Evolutionary conservation across 2,797 vertebrate genomes (phyloP).

Genomic region (Peromyscus aztecus): DNA sequence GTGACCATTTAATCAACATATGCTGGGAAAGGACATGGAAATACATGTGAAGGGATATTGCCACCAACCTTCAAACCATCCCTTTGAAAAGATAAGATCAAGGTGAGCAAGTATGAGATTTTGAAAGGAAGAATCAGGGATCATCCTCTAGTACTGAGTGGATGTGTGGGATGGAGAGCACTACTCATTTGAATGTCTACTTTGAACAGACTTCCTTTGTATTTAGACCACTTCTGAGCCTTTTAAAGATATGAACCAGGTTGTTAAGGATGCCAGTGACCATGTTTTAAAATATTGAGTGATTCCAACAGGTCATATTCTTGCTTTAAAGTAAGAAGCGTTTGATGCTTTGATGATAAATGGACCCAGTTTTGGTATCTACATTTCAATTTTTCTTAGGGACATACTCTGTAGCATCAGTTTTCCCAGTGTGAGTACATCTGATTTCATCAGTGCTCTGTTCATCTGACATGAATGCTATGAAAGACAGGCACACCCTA

Average conservation of each 20-base stretch:
- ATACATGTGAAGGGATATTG: neutral
- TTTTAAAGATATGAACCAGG: constrained; percentile 49
- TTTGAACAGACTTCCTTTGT: constrained; percentile 68
- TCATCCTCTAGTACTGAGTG: constrained; percentile 71
- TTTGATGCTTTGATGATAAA: constrained; percentile 44
- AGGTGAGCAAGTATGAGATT: constrained; percentile 72
- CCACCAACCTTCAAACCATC: constrained; percentile 69
- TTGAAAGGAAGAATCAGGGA: constrained; percentile 79
- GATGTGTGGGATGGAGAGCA: constrained; percentile 61
- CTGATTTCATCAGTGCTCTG: neutral
- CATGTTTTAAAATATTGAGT: constrained; percentile 23
- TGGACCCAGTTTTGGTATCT: neutral
- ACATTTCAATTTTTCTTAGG: constrained; percentile 3
- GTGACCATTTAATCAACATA: neutral
- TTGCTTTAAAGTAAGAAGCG: constrained; percentile 19
- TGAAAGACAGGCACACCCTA: neutral
- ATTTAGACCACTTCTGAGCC: constrained; percentile 46
- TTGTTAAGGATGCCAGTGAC: constrained; percentile 27
- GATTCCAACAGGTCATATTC: neutral
- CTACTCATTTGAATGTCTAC: constrained; percentile 65
- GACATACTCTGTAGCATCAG: neutral
- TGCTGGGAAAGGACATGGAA: neutral
- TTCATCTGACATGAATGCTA: neutral
- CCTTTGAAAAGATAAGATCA: constrained; percentile 78
- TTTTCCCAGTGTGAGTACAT: neutral